A percentile compares a stretch with the other conserved stretches of the same genome.
Evolutionary conservation across 2,797 vertebrate genomes (phyloP).

Genomic region (Pangasius macronema): DNA sequence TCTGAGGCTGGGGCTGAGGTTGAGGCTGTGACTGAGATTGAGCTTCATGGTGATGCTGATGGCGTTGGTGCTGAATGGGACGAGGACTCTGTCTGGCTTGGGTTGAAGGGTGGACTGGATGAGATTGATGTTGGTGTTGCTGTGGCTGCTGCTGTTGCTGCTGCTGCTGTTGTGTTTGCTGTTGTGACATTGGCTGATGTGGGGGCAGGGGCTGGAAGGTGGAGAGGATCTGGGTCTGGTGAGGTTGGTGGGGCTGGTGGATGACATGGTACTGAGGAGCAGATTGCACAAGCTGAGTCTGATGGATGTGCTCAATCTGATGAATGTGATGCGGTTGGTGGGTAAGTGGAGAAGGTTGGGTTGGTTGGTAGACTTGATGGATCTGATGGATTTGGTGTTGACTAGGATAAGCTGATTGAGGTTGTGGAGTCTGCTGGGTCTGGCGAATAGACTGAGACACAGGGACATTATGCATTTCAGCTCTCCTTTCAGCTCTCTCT

Average conservation of each 20-base stretch:
- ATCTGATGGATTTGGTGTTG: slow-evolving; percentile 46
- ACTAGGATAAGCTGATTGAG: slow-evolving; percentile 36
- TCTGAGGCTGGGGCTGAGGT: slow-evolving; percentile 68
- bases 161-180: slow-evolving; percentile 42
- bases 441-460: slow-evolving; percentile 66
- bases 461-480: slow-evolving; percentile 53
- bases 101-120: slow-evolving; percentile 65
- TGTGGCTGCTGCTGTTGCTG: slow-evolving; percentile 31
- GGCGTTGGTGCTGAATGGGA: slow-evolving; percentile 72
- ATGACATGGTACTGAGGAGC: slow-evolving; percentile 71
- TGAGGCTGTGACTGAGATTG: slow-evolving; percentile 69
- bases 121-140: slow-evolving; percentile 47
- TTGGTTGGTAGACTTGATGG: slow-evolving; percentile 61
- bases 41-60: slow-evolving; percentile 64
- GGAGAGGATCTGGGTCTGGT: slow-evolving; percentile 69
- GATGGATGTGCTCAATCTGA: slow-evolving; percentile 77
- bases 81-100: slow-evolving; percentile 71
- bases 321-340: slow-evolving; percentile 75
- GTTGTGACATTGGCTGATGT: slow-evolving; percentile 35
- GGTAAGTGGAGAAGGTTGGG: slow-evolving; percentile 59
- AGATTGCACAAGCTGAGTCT: slow-evolving; percentile 67
- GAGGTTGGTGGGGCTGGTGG: slow-evolving; percentile 75
- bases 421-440: slow-evolving; percentile 58
- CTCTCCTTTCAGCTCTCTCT: slow-evolving; percentile 50
- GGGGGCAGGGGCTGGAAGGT: slow-evolving; percentile 68